These are phyloP conservation scores for Uropsilus gracilis DNA, from an alignment of 2,113 vertebrate species.

Conservation along the genomic window DNA sequence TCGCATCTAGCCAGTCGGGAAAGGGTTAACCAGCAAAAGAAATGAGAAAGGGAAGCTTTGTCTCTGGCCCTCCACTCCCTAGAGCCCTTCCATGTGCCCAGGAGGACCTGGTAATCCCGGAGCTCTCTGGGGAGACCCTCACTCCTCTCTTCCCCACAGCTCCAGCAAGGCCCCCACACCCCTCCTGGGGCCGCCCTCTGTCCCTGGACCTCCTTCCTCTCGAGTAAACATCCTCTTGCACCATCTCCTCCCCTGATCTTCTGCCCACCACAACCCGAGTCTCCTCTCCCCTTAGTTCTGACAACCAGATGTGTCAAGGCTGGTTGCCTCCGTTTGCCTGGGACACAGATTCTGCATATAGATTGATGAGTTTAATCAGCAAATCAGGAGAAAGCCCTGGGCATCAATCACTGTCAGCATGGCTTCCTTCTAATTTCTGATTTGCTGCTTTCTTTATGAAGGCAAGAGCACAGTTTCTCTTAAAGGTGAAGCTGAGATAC, in stretches of 20 bases:
- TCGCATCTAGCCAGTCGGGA: background rate
- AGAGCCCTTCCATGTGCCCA: background rate
- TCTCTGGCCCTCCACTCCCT: background rate
- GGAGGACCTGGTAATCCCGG: background rate
- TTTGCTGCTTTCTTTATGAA: conserved; percentile 90
- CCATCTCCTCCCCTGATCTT: conserved; percentile 1
- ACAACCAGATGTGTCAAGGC: conserved; percentile 93
- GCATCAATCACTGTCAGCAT: conserved; percentile 95
- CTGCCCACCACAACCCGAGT: conserved; percentile 64
- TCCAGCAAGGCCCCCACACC: background rate
- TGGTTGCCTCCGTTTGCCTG: conserved; percentile 97
- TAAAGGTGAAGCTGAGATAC: conserved; percentile 67
- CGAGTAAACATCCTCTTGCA: conserved; percentile 4
- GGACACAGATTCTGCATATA: conserved; percentile 94
- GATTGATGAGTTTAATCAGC: conserved; percentile 99
- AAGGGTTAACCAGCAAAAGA: conserved; percentile 49
- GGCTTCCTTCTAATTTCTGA: conserved; percentile 90
- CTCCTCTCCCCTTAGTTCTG: conserved; percentile 88
- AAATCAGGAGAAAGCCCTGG: conserved; percentile 95
- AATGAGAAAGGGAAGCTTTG: background rate
- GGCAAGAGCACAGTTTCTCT: conserved; percentile 69
- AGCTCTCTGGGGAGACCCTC: background rate
- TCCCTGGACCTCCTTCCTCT: background rate
- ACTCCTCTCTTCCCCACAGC: background rate
- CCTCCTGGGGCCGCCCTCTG: background rate